A percentile compares a stretch with the other conserved stretches of the same genome.
Evolutionary conservation across 2,113 vertebrate species (phyloP).

Genomic region (Nyctereutes procyonoides): DNA sequence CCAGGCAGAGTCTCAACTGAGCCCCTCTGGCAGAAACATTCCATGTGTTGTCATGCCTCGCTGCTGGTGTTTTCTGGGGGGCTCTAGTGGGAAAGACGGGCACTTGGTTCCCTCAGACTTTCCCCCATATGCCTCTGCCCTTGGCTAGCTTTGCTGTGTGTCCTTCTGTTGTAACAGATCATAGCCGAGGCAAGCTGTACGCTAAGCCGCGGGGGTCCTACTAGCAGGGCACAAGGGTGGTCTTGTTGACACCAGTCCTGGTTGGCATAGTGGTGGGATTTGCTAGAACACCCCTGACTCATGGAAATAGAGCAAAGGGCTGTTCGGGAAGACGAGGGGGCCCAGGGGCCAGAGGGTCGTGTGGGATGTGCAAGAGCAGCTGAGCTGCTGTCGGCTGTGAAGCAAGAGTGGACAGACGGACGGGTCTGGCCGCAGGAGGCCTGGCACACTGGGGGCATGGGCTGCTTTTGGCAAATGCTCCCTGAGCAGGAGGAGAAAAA

Average conservation of each 20-base stretch:
- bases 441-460: too few relatives aligned
- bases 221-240: not conserved
- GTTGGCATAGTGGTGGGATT: not conserved
- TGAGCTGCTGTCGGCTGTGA: not conserved
- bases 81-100: not conserved
- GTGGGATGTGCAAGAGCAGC: fast-evolving
- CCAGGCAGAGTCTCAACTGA: not conserved
- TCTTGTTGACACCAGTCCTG: not conserved
- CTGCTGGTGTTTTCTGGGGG: not conserved
- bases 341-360: not conserved
- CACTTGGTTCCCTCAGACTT: not conserved
- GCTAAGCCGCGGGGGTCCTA: not conserved
- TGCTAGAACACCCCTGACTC: not conserved
- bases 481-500: not conserved
- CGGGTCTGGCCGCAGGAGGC: not conserved
- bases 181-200: not conserved
- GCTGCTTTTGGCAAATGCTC: not conserved
- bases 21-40: not conserved
- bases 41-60: not conserved
- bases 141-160: not conserved
- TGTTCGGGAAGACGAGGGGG: too few relatives aligned
- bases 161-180: not conserved
- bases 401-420: not conserved
- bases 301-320: not conserved
- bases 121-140: not conserved